Evolutionary conservation across 2,888 invertebrate species (phyloP), one percentile per base, ranked within the genome.

Genomic region (Colostygia pectinataria): DNA sequence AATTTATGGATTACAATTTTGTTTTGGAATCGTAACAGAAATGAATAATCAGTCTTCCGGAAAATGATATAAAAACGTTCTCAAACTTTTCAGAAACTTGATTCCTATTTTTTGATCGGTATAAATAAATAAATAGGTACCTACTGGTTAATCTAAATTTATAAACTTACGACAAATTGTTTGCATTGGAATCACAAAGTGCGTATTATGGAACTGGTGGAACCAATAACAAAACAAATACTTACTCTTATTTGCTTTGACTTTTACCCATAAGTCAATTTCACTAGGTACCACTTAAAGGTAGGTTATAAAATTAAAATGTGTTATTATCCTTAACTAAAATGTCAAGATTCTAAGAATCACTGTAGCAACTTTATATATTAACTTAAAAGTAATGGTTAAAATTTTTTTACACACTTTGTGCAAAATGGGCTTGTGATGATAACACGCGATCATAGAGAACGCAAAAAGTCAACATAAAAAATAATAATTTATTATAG

Each of bases 401-500:
- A 47, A 51, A 38, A 52, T 54, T 50, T 56, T 48, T 52, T 36
- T 55, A 51, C 56, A 56, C 55, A 58, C 52, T 62, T 62, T 59
- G 55, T 62, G 58, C 58, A 61, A 55, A 67, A 62, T 64, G 55
- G 60, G 61, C 51, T 52, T 59, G 60, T 60, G 51, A 57, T 60
- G 57, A 55, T 45, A 54, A 51, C 52, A 67, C 59, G 60, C 66
- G 60, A 65, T 63, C 61, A 61, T 62, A 62, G 65, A 64, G 55
- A 65, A 66, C 67, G 63, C 67, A 63, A 64, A 64, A 57, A 69
- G 64, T 66, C 76, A 72, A 77, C 66, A 76, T 53, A 54, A 77
- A 76, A 78, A 79, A 77, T 68, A 87, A 86, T 87, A 86, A 88
- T 83, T 85, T 87, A 86, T 79, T 77, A 85, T 81, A 86, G 80